These are phyloP conservation scores for Taurulus bubalis DNA, from an alignment of 2,113 vertebrate genomes.

Conservation along the genomic window DNA sequence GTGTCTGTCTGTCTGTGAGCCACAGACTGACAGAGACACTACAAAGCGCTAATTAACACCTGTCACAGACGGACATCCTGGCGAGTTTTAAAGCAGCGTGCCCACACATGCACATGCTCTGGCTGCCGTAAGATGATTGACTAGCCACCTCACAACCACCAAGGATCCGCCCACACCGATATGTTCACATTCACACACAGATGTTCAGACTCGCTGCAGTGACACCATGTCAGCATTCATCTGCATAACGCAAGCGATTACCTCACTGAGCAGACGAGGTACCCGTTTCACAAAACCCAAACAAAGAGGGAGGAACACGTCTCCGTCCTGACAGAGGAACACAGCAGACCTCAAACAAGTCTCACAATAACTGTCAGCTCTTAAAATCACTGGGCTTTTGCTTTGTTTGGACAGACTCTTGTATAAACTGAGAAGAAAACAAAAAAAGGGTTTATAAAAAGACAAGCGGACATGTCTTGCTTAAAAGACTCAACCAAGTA, in stretches of 20 bases:
- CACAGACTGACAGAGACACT: slow-evolving; percentile 17
- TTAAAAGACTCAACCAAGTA: neutral
- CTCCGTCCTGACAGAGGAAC: slow-evolving; percentile 31
- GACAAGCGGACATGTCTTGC: neutral
- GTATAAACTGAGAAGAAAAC: neutral
- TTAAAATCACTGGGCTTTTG: neutral
- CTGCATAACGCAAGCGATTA: slow-evolving; percentile 54
- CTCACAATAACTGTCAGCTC: slow-evolving; percentile 26
- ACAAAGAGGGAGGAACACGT: slow-evolving; percentile 44
- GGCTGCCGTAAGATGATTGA: slow-evolving; percentile 29
- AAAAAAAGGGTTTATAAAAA: neutral
- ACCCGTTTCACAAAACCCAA: slow-evolving; percentile 29
- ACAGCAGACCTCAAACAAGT: slow-evolving; percentile 12
- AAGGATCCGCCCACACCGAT: slow-evolving; percentile 43
- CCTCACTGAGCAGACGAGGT: slow-evolving; percentile 31
- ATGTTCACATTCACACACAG: slow-evolving; percentile 55
- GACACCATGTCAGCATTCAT: slow-evolving; percentile 44
- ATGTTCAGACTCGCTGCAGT: slow-evolving; percentile 42
- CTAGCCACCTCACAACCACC: slow-evolving; percentile 40
- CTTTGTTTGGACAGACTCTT: slow-evolving; percentile 27
- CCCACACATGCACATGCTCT: slow-evolving; percentile 17
- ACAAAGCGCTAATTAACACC: slow-evolving; percentile 69
- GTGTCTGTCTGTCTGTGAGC: slow-evolving; percentile 15
- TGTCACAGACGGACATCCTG: slow-evolving; percentile 53
- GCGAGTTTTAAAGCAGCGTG: slow-evolving; percentile 18